Base-by-base conservation (phyloP, 2,113 vertebrate species). In the Oenanthe oenanthe region DNA sequence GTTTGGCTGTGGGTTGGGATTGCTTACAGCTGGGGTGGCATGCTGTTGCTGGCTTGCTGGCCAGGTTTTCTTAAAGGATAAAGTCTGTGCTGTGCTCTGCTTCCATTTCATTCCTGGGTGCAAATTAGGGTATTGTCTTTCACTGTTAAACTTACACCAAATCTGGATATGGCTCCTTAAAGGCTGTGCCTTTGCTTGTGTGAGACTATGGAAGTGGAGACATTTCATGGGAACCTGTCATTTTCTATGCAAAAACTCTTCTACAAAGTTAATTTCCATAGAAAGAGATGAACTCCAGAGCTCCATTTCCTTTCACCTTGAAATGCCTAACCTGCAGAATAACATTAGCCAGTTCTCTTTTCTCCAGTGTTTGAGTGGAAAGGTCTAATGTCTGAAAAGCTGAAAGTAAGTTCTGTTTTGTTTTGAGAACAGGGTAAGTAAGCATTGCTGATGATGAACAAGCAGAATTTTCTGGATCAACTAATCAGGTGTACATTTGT, bases 1-100 rank as follows among this genome's bases (percentile, higher is more conserved):
- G 3, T 70, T 89, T 93, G 81, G 38, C 80, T 62, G 16, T 9
- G 62, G 61, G 25, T 77, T 91, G 82, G 61, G 56, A 81, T 81
- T 86, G 24, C 57, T 91, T 79, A 57, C 74, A 95, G 70, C 62
- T 92, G 66, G 50, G 21, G 28, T 79, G 71, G 67, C 51, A 70
- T 14, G 31, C 43, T 68, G 26, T 6, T 85, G 29, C 47, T 93
- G 60, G 54, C 60, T 66, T 91, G 71, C 9, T 85, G 81, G 58
- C 47, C 24, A 54, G 50, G 40, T n/a, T 51, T 74, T 84, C 60
- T 43, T 60, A 72, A 68, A 92, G 76, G n/a, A 75, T 74, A 36
- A 0, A 4, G 6, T 54, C 43, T 38, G 24, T 74, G 53, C 36
- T 63, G 8, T 3, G 2, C 9, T 83, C 66, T 26, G 14, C 53